Evolutionary conservation across 2,888 invertebrate genomes (phyloP).

Genomic region (Encarsia formosa): DNA sequence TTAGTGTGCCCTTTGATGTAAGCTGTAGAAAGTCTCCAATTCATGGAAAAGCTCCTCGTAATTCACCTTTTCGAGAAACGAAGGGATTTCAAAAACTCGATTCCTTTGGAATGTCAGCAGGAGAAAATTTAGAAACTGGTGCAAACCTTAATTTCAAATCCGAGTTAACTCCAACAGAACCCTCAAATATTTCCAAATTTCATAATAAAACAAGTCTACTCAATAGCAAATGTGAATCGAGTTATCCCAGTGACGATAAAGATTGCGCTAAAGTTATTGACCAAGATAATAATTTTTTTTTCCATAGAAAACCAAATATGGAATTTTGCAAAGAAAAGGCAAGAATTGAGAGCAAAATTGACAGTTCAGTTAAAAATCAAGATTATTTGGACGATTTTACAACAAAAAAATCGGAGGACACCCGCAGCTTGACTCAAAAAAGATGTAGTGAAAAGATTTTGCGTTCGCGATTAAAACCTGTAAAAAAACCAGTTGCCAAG

Average conservation of each 20-base stretch:
- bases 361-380: constrained; percentile 15
- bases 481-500: constrained; percentile 32
- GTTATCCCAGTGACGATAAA: constrained; percentile 18
- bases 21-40: constrained; percentile 36
- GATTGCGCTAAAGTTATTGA: constrained; percentile 22
- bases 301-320: constrained; percentile 5
- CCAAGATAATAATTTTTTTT: constrained; percentile 21
- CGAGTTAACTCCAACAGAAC: constrained; percentile 20
- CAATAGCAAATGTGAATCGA: constrained; percentile 16
- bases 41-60: constrained; percentile 34
- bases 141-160: constrained; percentile 21
- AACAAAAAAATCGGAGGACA: constrained; percentile 38
- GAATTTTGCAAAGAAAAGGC: constrained; percentile 4
- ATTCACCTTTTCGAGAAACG: constrained; percentile 31
- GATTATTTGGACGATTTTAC: constrained; percentile 27
- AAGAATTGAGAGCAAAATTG: constrained; percentile 16
- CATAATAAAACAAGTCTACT: constrained; percentile 26
- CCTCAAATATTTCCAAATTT: constrained; percentile 25
- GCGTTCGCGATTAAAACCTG: constrained; percentile 38
- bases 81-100: constrained; percentile 24
- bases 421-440: constrained; percentile 40
- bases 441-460: constrained; percentile 32
- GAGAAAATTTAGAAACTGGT: constrained; percentile 23
- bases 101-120: constrained; percentile 28
- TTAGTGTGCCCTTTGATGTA: constrained; percentile 31